Conservation (phyloP, 2,113 vertebrate genomes). For the Isurus oxyrinchus region DNA sequence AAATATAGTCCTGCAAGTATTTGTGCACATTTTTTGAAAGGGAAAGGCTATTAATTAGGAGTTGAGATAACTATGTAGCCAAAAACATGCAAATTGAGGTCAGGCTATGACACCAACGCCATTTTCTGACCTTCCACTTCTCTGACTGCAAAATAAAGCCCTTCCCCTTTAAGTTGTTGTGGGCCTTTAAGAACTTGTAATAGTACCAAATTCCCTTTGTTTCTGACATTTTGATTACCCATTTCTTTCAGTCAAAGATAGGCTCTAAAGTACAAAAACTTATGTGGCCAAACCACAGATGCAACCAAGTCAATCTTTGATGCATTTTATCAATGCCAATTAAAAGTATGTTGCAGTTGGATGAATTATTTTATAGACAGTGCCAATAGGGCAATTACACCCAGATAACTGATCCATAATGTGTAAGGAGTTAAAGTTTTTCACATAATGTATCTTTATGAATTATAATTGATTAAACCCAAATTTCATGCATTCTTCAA, state of each 20-base stretch:
- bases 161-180: not conserved
- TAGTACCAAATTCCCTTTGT: not conserved
- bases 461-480: not conserved
- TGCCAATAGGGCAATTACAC: not conserved
- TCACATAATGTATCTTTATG: not conserved
- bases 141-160: not conserved
- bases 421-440: not conserved
- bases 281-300: not conserved
- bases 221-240: not conserved
- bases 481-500: not conserved
- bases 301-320: not conserved
- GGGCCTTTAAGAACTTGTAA: not conserved
- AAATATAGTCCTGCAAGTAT: not conserved
- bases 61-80: not conserved
- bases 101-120: not conserved
- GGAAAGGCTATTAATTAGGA: not conserved
- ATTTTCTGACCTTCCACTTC: not conserved
- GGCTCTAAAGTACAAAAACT: not conserved
- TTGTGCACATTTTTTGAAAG: not conserved
- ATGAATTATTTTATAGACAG: not conserved
- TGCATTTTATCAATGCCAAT: not conserved
- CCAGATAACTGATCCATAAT: not conserved
- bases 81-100: not conserved
- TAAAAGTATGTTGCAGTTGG: not conserved
- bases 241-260: not conserved